Evolutionary conservation across 64 coral and sea anemone genomes (phyloP).

Genomic region (Montipora efflorescens): DNA sequence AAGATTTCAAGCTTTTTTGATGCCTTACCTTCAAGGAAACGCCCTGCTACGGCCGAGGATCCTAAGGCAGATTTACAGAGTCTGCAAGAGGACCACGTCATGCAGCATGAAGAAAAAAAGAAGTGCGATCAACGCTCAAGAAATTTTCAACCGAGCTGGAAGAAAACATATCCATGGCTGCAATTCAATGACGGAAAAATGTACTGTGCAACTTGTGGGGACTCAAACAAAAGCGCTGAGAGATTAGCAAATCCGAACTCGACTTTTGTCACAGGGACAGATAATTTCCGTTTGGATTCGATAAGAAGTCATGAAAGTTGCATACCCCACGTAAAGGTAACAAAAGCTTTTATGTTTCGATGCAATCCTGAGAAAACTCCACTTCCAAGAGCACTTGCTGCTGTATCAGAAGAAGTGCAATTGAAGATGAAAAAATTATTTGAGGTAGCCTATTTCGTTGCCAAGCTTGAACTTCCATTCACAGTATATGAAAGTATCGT

Average conservation of each 20-base stretch:
- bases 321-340: not conserved
- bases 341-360: not conserved
- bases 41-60: slow-evolving; percentile 24
- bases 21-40: not conserved
- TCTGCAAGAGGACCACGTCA: slow-evolving; percentile 16
- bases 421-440: slow-evolving; percentile 50
- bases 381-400: slow-evolving; percentile 42
- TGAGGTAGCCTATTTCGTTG: slow-evolving; percentile 51
- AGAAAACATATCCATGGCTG: slow-evolving; percentile 49
- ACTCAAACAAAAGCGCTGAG: slow-evolving; percentile 35
- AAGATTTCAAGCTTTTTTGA: slow-evolving; percentile 26
- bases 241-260: slow-evolving; percentile 46
- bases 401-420: slow-evolving; percentile 7
- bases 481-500: slow-evolving; percentile 23
- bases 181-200: slow-evolving; percentile 52
- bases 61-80: slow-evolving; percentile 19
- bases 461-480: slow-evolving; percentile 37
- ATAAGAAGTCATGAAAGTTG: no score
- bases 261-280: slow-evolving; percentile 3
- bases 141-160: slow-evolving; percentile 46
- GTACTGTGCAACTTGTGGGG: slow-evolving; percentile 53
- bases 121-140: slow-evolving; percentile 37
- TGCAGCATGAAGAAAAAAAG: slow-evolving; percentile 36
- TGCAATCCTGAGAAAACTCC: slow-evolving; percentile 22
- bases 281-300: not conserved